Base-by-base conservation (phyloP, 2,888 invertebrate genomes). In the Gonocerus acuteangulatus region DNA sequence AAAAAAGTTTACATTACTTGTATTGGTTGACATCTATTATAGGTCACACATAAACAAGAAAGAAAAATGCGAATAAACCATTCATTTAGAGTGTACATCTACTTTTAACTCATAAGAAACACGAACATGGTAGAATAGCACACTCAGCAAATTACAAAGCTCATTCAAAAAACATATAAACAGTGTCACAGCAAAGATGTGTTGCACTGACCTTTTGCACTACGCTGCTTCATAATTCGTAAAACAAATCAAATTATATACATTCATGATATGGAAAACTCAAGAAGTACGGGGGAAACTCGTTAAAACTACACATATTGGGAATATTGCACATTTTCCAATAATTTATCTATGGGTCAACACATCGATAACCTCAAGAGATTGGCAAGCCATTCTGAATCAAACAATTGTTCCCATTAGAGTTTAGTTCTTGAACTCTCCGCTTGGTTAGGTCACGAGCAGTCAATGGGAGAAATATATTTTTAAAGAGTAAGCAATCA, bases 381-480 rank as follows among this genome's bases (percentile, higher is more conserved):
- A 42, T 54, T 54, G 54, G 54, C 54, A 54, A 54, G 9, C 54
- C 54, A 42, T 51, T 51, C 32, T 51, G 32, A 54, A 36, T 16
- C 54, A 21, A 39, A 54, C 54, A 42, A 54, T 54, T 54, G 54
- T 54, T 42, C 51, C 6, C 42, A 54, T 16, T 54, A 54, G 36
- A 6, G n/a, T 16, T 9, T 21, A 1, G 1, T 54, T 54, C 21
- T 21, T 54, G 42, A 54, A 54, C 54, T 54, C 42, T 22, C 54
- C 54, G 16, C 39, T 39, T 9, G 39, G 32, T n/a, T n/a, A n/a
- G n/a, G n/a, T n/a, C n/a, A n/a, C n/a, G n/a, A n/a, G n/a, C n/a
- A n/a, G n/a, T n/a, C n/a, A n/a, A n/a, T n/a, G n/a, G n/a, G n/a
- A n/a, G n/a, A n/a, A n/a, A n/a, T n/a, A n/a, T n/a, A n/a, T n/a